phyloP scores from a whole-genome alignment of 2,797 vertebrate species.

The Neosilurus hyrtlii region DNA sequence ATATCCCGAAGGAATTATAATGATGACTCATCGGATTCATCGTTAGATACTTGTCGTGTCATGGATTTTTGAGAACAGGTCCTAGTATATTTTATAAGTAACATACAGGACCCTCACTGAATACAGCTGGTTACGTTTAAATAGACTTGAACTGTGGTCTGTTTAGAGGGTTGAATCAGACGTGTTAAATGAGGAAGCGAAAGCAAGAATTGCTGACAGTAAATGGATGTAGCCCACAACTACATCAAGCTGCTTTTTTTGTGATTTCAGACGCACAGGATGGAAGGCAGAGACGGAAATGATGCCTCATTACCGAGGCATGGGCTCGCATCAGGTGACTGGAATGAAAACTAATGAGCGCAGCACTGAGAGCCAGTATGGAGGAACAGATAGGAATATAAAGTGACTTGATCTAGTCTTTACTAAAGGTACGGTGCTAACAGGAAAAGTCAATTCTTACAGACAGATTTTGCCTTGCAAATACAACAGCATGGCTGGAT shows the following conservation, averaged over 20 bases:
- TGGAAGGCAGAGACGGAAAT: slow-evolving; percentile 37
- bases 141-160: neutral
- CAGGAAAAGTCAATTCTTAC: neutral
- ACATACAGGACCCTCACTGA: neutral
- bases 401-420: neutral
- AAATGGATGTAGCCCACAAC: neutral
- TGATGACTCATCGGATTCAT: too few species aligned
- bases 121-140: neutral
- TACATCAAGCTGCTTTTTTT: slow-evolving; percentile 14
- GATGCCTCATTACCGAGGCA: slow-evolving; percentile 31
- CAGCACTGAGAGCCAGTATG: slow-evolving; percentile 24
- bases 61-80: too few species aligned
- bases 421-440: neutral
- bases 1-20: too few species aligned
- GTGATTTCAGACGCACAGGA: slow-evolving; percentile 34
- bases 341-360: slow-evolving; percentile 48
- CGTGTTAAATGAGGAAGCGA: slow-evolving; percentile 46
- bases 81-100: neutral
- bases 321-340: slow-evolving; percentile 38
- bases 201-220: slow-evolving; percentile 45
- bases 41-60: too few species aligned
- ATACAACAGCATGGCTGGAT: neutral
- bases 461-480: slow-evolving; percentile 2
- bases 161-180: neutral
- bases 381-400: neutral